These are phyloP conservation scores for Apomyelois bistriatella DNA, from an alignment of 2,888 invertebrate species.

Conservation along the genomic window DNA sequence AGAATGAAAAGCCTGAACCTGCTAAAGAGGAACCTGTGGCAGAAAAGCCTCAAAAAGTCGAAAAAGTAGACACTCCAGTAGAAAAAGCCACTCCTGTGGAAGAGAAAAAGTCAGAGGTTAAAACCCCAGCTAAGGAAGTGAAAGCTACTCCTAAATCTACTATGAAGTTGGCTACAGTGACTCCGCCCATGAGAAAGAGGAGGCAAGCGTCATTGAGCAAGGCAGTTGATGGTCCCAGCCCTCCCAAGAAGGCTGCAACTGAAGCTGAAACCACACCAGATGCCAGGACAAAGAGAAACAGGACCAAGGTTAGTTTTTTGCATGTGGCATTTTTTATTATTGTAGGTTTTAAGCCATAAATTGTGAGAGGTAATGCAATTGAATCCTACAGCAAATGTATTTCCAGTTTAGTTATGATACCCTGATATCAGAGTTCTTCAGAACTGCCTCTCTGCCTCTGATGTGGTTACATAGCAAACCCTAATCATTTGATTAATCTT, in stretches of 20 bases:
- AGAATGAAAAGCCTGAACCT: conserved; percentile 26
- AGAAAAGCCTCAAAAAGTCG: conserved; percentile 43
- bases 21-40: conserved; percentile 18
- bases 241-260: conserved; percentile 51
- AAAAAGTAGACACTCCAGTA: conserved; percentile 16
- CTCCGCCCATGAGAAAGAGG: conserved; percentile 77
- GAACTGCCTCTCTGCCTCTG: too few relatives aligned
- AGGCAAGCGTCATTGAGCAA: conserved; percentile 71
- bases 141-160: conserved; percentile 71
- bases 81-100: conserved; percentile 39
- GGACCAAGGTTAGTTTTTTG: conserved; percentile 58
- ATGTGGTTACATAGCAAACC: too few relatives aligned
- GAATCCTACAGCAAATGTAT: too few relatives aligned
- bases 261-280: conserved; percentile 62
- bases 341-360: too few relatives aligned
- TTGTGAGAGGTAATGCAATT: too few relatives aligned
- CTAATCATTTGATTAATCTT: too few relatives aligned
- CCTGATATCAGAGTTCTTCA: too few relatives aligned
- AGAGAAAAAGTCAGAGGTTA: conserved; percentile 45
- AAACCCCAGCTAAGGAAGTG: conserved; percentile 44
- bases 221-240: conserved; percentile 49
- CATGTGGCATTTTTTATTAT: not conserved
- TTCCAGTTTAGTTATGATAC: too few relatives aligned
- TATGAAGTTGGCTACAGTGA: conserved; percentile 77
- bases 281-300: conserved; percentile 64